Base-by-base conservation (phyloP, 1,140 invertebrate species). In the Gryon sp. region DNA sequence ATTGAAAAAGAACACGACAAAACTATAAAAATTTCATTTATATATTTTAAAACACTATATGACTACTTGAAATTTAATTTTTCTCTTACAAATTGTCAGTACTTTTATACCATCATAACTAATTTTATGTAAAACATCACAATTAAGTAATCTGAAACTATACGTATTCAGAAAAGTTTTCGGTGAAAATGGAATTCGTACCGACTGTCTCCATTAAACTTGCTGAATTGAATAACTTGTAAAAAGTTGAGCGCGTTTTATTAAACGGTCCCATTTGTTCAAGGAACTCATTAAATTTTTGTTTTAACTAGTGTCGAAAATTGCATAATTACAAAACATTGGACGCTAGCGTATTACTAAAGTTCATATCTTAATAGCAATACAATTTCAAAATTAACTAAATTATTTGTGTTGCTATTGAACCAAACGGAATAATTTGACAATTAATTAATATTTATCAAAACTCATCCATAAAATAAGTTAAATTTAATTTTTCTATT, bases 311-410 rank as follows among this genome's bases (percentile, higher is more conserved):
- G 46, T 22, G 43, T 12, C 22, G 9, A 26, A 32, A 68, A 55
- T 68, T 68, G 48, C 50, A 68, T 68, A 57, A 69, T 50, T 69
- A 59, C 53, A 53, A 69, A 69, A 69, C 43, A 69, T 43, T 30
- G 26, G 60, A 65, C 46, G 57, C 20, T 5, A 69, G 53, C 43
- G 32, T 43, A 69, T 50, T 69, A 59, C 32, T 32, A 12, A 69
- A 50, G 52, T 69, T 69, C n/a, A n/a, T 50, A 69, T 69, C 34
- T 32, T 69, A 59, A 69, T 69, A 59, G 32, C 45, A 69, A 59
- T 59, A 59, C 34, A 59, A 30, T 41, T 52, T 69, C 9, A 22
- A 4, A 59, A 45, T 69, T 69, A 28, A 19, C 18, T 46, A 43
- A 69, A 43, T 43, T 52, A 59, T 59, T 22, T 34, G 15, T 52